Conservation (phyloP, 2,888 invertebrate genomes). For the Drosophila dives region DNA sequence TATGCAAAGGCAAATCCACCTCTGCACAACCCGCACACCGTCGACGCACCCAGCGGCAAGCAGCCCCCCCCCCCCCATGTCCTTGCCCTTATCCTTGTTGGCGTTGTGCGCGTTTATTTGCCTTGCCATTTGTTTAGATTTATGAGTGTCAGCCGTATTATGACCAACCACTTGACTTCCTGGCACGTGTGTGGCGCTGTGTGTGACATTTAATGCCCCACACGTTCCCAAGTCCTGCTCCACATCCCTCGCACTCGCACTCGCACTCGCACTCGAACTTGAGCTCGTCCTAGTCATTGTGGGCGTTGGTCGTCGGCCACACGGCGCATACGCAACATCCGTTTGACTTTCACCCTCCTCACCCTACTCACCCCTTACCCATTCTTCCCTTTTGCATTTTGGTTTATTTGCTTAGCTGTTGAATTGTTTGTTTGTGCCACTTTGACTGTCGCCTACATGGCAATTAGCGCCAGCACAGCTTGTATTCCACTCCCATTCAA, state of each 20-base stretch:
- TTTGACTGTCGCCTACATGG: slow-evolving; percentile 25
- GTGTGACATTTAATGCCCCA: slow-evolving; percentile 69
- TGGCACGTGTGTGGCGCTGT: slow-evolving; percentile 72
- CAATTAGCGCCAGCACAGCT: slow-evolving; percentile 54
- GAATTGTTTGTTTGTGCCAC: slow-evolving; percentile 47
- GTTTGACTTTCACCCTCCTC: slow-evolving; percentile 42
- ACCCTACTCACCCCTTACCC: not conserved
- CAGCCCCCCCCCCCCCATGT: not conserved
- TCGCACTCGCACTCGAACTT: not conserved
- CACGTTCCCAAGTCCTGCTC: slow-evolving; percentile 48
- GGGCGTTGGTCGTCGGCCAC: slow-evolving; percentile 60
- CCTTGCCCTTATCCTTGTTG: not conserved
- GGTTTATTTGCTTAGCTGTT: slow-evolving; percentile 25
- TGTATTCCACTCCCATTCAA: slow-evolving; percentile 39
- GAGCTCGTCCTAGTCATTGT: slow-evolving; percentile 31
- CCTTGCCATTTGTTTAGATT: slow-evolving; percentile 76
- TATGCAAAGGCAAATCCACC: slow-evolving; percentile 59
- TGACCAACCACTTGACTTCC: slow-evolving; percentile 81
- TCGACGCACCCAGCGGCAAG: not conserved
- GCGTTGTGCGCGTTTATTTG: slow-evolving; percentile 51
- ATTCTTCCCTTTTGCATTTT: slow-evolving; percentile 1
- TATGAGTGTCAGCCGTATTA: slow-evolving; percentile 78
- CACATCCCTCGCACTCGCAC: slow-evolving; percentile 4
- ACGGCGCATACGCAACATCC: slow-evolving; percentile 76
- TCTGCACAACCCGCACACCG: not conserved